Evolutionary conservation across 2,113 vertebrate species (phyloP).

Genomic region (Falcunculus frontatus): DNA sequence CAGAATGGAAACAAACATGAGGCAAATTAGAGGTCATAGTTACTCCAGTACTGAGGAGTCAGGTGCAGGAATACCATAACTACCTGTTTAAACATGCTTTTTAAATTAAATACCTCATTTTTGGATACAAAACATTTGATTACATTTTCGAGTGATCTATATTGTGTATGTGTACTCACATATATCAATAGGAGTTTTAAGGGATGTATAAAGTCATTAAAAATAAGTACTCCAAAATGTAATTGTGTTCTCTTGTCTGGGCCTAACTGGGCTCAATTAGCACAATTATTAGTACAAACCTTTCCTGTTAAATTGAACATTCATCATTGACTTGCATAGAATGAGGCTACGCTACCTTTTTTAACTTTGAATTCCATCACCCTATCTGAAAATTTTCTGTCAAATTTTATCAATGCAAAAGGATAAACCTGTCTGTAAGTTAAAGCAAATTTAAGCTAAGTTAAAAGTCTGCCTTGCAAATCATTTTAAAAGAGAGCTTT

Average conservation of each 20-base stretch:
- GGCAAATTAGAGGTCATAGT: background rate
- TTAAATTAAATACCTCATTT: background rate
- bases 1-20: background rate
- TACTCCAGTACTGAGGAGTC: background rate
- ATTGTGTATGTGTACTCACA: background rate
- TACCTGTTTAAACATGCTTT: background rate
- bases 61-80: background rate
- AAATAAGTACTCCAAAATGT: background rate
- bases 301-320: background rate
- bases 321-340: background rate
- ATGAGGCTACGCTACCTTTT: background rate
- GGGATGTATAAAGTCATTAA: background rate
- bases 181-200: background rate
- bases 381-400: background rate
- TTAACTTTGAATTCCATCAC: background rate
- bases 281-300: background rate
- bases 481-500: background rate
- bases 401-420: background rate
- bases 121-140: background rate
- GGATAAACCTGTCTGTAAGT: background rate
- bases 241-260: background rate
- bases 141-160: background rate
- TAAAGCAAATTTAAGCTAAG: background rate
- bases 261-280: background rate
- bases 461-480: background rate